A percentile compares a stretch with the other conserved stretches of the same genome.
Evolutionary conservation across 2,797 vertebrate species (phyloP).

Genomic region (Danio albolineatus): DNA sequence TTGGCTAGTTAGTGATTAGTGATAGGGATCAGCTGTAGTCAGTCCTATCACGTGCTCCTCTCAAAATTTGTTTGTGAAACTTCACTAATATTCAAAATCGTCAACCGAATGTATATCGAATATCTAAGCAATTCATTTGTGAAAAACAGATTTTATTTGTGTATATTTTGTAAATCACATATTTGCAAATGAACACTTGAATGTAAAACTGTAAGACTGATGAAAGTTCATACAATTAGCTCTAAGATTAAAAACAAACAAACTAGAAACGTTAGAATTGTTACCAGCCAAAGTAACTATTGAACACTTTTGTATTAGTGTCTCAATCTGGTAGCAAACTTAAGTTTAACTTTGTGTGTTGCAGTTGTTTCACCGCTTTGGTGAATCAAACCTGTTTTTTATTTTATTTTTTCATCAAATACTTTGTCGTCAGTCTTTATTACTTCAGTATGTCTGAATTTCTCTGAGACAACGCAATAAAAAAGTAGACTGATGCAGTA

Average conservation of each 20-base stretch:
- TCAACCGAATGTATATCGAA: neutral
- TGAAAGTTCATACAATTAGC: too few relatives aligned
- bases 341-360: neutral
- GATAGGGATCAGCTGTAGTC: too few relatives aligned
- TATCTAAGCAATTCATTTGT: too few relatives aligned
- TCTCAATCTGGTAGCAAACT: neutral
- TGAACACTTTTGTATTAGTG: neutral
- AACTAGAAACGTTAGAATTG: neutral
- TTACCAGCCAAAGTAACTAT: too few relatives aligned
- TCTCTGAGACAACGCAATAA: constrained; percentile 63
- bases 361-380: neutral
- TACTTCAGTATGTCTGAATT: constrained; percentile 46
- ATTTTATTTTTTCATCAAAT: neutral
- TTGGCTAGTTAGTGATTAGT: too few relatives aligned
- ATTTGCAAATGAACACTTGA: too few relatives aligned
- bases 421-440: constrained; percentile 12
- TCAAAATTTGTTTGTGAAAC: too few relatives aligned
- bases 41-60: too few relatives aligned
- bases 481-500: constrained; percentile 57
- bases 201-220: too few relatives aligned
- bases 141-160: too few relatives aligned
- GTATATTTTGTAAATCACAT: too few relatives aligned
- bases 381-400: constrained; percentile 45
- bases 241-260: too few relatives aligned
- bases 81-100: neutral